Percentiles rank a stretch among this genome's conserved stretches.
Evolutionary conservation across 2,888 invertebrate species (phyloP).

Genomic region (Lycophotia porphyrea): DNA sequence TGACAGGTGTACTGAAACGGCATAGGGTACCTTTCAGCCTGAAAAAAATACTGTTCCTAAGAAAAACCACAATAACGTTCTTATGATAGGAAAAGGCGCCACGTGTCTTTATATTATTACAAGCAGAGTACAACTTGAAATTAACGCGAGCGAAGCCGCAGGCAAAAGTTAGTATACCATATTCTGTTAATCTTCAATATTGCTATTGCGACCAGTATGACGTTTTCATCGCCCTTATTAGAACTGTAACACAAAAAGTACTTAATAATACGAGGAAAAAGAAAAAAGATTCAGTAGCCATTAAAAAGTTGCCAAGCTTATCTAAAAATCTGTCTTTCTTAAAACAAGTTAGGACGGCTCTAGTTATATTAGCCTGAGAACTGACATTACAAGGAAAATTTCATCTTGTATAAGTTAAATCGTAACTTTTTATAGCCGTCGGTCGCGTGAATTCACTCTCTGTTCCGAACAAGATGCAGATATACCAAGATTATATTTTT

Average conservation of each 20-base stretch:
- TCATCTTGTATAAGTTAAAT: constrained; percentile 80
- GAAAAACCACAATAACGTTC: too few relatives aligned
- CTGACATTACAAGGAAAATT: constrained; percentile 79
- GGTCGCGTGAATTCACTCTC: constrained; percentile 70
- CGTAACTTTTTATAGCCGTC: constrained; percentile 78
- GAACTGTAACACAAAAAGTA: constrained; percentile 44
- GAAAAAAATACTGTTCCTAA: too few relatives aligned
- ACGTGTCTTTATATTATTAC: too few relatives aligned
- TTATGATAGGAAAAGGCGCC: too few relatives aligned
- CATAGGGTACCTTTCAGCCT: too few relatives aligned
- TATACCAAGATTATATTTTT: constrained; percentile 55
- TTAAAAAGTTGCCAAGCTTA: constrained; percentile 72
- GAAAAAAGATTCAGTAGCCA: constrained; percentile 59
- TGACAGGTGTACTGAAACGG: too few relatives aligned
- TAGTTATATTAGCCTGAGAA: constrained; percentile 75
- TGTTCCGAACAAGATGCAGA: constrained; percentile 57
- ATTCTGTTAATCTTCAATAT: too few relatives aligned
- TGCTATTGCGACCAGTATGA: background rate
- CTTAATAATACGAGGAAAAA: constrained; percentile 45
- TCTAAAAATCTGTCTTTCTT: constrained; percentile 73
- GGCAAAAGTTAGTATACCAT: too few relatives aligned
- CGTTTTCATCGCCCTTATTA: constrained; percentile 35
- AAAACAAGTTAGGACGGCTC: constrained; percentile 69
- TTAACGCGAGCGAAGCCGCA: too few relatives aligned
- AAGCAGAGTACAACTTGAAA: too few relatives aligned